phyloP scores from a whole-genome alignment of 1,140 invertebrate genomes.

The Eriocheir sinensis region DNA sequence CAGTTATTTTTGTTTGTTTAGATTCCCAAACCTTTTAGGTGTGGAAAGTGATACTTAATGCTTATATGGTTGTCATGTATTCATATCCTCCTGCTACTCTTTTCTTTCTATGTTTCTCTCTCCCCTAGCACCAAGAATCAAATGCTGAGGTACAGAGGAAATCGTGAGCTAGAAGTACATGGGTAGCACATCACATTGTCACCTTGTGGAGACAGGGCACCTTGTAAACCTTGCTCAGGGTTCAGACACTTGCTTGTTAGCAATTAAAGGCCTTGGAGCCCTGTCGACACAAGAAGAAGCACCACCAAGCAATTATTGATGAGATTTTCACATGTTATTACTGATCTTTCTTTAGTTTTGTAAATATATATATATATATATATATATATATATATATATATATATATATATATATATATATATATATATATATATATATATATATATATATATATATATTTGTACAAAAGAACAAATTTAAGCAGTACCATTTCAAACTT shows the following conservation, averaged over 20 bases:
- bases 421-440: not conserved
- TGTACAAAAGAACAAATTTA: no score
- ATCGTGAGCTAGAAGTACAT: constrained; percentile 52
- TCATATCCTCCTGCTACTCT: no score
- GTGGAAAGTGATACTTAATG: no score
- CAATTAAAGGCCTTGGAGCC: not conserved
- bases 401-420: not conserved
- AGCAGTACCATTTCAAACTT: no score
- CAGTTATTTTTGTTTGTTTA: no score
- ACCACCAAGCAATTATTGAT: not conserved
- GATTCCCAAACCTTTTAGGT: no score
- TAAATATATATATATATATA: constrained; percentile 27
- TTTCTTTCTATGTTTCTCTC: constrained; percentile 61
- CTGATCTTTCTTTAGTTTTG: not conserved
- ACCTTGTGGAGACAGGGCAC: constrained; percentile 65
- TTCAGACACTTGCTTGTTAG: not conserved
- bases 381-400: constrained; percentile 47
- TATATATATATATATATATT: constrained; percentile 32
- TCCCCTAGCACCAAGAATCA: constrained; percentile 76
- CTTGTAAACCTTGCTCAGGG: constrained; percentile 34
- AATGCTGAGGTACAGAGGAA: constrained; percentile 78
- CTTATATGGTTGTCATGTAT: no score
- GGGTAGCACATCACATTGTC: constrained; percentile 65
- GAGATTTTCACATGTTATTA: not conserved
- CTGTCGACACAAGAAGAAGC: not conserved